A percentile compares a stretch with the other conserved stretches of the same genome.
Conservation (phyloP, 2,888 invertebrate species). For the Helleia helle region DNA sequence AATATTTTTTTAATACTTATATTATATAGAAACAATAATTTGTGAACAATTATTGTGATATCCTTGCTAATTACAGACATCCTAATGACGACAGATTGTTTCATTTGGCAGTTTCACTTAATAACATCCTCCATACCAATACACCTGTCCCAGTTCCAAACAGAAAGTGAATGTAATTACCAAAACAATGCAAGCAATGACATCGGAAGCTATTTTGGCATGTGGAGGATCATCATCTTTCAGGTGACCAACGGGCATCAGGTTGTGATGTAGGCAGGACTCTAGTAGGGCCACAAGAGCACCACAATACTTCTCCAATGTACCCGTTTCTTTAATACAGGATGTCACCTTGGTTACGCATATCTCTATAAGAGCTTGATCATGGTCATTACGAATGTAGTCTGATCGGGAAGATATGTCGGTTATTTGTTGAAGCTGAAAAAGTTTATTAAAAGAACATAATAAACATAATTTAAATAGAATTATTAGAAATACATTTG, state of each 20-base stretch:
- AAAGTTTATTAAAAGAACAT: no score
- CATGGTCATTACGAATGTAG: slow-evolving; percentile 90
- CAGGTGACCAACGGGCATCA: slow-evolving; percentile 79
- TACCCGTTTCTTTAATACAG: slow-evolving; percentile 90
- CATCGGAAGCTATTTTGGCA: slow-evolving; percentile 96
- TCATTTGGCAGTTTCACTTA: no score
- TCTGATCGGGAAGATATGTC: slow-evolving; percentile 88
- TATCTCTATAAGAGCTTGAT: slow-evolving; percentile 96
- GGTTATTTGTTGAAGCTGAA: slow-evolving; percentile 80
- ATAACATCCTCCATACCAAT: no score
- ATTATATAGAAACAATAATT: no score
- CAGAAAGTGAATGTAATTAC: slow-evolving; percentile 54
- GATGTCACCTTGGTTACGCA: slow-evolving; percentile 93
- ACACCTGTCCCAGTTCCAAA: no score
- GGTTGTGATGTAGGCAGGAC: slow-evolving; percentile 90
- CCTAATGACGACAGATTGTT: no score
- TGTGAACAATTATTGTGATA: no score
- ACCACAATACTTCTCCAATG: slow-evolving; percentile 89
- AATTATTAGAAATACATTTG: no score
- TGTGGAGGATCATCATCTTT: slow-evolving; percentile 94
- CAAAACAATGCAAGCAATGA: slow-evolving; percentile 94
- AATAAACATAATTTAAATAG: no score
- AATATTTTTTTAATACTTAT: no score
- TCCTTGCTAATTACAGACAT: no score
- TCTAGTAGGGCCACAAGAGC: slow-evolving; percentile 88